Evolutionary conservation across 1,140 invertebrate genomes (phyloP), one percentile per base, ranked within the genome.

Genomic region (Alviniconcha marisindica): DNA sequence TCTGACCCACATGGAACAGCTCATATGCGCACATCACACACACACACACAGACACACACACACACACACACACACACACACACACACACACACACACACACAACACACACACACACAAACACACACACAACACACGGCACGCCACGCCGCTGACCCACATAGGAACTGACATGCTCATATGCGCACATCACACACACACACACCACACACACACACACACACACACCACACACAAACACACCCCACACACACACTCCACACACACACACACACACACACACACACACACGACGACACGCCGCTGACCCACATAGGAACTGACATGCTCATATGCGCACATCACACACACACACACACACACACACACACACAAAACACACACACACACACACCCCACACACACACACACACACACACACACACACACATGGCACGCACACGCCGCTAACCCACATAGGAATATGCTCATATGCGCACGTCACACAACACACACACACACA

Each of bases 11-110:
- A 66, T 28, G 33, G 44, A 48, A 48, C 44, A 48, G 44, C 44
- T 48, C n/a, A n/a, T n/a, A n/a, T n/a, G n/a, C n/a, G n/a, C n/a
- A n/a, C n/a, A n/a, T n/a, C 54, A 56, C 3, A 66, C n/a, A 31
- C 63, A 33, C n/a, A 33, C 63, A 15, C 63, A 15, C 31, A 5
- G 24, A 33, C 63, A 28, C n/a, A 33, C 63, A 33, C 63, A 66
- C 63, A 31, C 63, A 66, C 63, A 31, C n/a, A 66, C 63, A 28
- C n/a, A 31, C 63, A 66, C n/a, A 66, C 63, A 66, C n/a, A 66
- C n/a, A 33, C 31, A 66, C 63, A 66, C n/a, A 28, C 31, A 66
- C n/a, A 66, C 63, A 66, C n/a, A 66, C 63, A 15, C 14, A 40
- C 24, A 36, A 71, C 66, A 71, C 10, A 71, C 69, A 69, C 24